These are phyloP conservation scores for Atlantisia rogersi DNA, from an alignment of 2,113 vertebrate genomes.

Conservation along the genomic window DNA sequence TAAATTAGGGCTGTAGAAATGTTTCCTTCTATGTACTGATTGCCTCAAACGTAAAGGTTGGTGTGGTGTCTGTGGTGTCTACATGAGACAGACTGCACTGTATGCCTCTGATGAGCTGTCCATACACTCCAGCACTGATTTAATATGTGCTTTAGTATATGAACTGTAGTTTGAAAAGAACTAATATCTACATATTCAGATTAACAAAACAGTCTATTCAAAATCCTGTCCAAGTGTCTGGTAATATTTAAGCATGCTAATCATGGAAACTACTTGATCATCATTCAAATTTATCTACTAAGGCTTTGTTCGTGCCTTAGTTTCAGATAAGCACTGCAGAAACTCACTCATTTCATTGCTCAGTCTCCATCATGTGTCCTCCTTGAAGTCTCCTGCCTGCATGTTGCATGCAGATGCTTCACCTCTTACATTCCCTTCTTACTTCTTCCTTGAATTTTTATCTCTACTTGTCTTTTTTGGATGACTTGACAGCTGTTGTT, in stretches of 20 bases:
- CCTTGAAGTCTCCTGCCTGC: not conserved
- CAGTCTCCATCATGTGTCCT: not conserved
- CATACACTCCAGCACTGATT: not conserved
- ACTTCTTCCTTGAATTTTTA: not conserved
- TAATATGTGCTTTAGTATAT: not conserved
- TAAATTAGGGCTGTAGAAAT: not conserved
- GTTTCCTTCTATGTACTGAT: not conserved
- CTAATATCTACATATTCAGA: not conserved
- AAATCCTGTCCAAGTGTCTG: not conserved
- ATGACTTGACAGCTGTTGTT: not conserved
- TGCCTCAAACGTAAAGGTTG: not conserved
- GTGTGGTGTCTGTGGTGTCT: not conserved
- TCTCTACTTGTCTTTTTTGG: not conserved
- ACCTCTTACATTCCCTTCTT: not conserved
- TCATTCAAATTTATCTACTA: not conserved
- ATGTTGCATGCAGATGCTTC: not conserved
- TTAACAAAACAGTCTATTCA: not conserved
- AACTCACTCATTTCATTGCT: not conserved
- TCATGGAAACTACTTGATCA: not conserved
- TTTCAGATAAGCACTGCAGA: not conserved
- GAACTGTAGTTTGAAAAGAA: not conserved
- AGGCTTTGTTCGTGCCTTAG: not conserved
- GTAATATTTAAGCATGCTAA: not conserved
- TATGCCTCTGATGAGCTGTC: not conserved
- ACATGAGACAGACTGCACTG: not conserved